phyloP scores from a whole-genome alignment of 2,797 vertebrate species.

The Furcifer pardalis region DNA sequence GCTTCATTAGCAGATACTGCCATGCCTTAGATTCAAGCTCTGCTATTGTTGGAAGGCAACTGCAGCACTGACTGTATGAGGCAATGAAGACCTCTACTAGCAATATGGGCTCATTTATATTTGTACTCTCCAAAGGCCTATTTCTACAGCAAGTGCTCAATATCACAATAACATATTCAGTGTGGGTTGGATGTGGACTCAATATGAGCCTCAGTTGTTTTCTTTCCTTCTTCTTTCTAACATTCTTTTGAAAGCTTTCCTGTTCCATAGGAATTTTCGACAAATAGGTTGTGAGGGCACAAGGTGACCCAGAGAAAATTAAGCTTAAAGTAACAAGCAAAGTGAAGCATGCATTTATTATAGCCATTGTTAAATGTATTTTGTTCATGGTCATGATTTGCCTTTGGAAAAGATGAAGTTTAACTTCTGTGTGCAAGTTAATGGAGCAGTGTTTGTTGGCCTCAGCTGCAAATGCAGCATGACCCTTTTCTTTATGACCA shows the following conservation, averaged over 20 bases:
- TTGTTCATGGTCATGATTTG: background rate
- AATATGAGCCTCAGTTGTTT: background rate
- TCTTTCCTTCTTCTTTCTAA: too few relatives aligned
- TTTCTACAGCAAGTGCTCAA: conserved; percentile 2
- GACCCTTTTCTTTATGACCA: background rate
- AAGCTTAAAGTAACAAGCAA: background rate
- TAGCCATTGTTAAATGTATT: fast-evolving
- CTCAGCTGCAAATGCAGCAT: background rate
- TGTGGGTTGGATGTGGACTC: background rate
- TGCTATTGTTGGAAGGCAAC: background rate
- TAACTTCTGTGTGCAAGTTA: background rate
- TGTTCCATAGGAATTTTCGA: conserved; percentile 1
- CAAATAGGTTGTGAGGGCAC: background rate
- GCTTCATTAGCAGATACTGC: conserved; percentile 25
- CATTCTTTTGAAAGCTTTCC: background rate
- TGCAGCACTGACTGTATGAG: background rate
- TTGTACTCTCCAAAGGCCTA: conserved; percentile 12
- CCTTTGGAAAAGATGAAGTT: background rate
- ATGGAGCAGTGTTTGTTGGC: background rate
- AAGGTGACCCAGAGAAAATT: background rate
- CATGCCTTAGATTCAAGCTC: background rate
- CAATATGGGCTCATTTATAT: background rate
- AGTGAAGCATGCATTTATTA: background rate
- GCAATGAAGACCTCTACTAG: background rate
- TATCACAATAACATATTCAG: background rate